Evolutionary conservation across 2,888 invertebrate genomes (phyloP), one percentile per base, ranked within the genome.

Genomic region (Drosophila quinaria): DNA sequence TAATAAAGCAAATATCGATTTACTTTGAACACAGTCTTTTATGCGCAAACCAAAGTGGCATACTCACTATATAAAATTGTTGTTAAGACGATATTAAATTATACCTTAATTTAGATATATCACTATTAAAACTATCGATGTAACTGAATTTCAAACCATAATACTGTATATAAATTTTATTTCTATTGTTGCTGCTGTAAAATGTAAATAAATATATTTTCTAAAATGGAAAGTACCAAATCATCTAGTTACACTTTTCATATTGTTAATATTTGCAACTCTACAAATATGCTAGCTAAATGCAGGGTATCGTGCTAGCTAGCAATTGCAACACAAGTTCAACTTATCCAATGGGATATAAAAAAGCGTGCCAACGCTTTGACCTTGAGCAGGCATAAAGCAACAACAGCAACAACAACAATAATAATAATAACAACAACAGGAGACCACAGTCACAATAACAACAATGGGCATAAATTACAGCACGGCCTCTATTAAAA

Each of bases 391-490:
- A 54, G 39, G 50, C 63, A 47, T 19, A 39, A 10, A 54, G 47
- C 11, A 31, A 33, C 15, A 35, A 44, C 22, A 42, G 13, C 13
- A 42, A 29, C 50, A 49, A 44, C 10, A 54, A 29, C 50, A 49
- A 44, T 8, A 54, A 52, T 11, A 42, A 42, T n/a, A 33, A 42
- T 11, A 42, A 29, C 9, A 42, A 22, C 55, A 49, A 59, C 46
- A 17, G 41, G 46, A 58, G 15, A 55, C 46, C 62, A 59, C 60
- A 58, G 54, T 15, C 54, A 58, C 56, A 67, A 71, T 66, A 74
- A 67, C 47, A 80, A 60, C 52, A 65, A 60, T 55, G 54, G 54
- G 87, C 74, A 85, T 88, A 90, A 85, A 85, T 90, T 86, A 82
- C 69, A 15, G 42, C 58, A 31, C 52, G 61, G 49, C 58, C 59